phyloP scores from a whole-genome alignment of 2,113 vertebrate species.

The Pantherophis guttatus region DNA sequence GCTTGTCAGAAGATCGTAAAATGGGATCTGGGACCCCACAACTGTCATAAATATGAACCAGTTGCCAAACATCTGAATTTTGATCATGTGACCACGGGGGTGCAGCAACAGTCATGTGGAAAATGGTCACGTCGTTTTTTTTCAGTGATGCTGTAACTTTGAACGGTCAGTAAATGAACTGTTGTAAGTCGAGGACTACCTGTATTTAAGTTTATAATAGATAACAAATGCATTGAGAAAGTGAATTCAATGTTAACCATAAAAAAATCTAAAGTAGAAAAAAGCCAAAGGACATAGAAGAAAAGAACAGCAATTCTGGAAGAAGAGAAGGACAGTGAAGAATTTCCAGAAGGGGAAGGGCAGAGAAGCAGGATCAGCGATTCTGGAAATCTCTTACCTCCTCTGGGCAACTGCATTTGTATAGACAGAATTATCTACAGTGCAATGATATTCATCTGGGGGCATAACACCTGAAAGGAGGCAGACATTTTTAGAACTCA shows the following conservation, averaged over 20 bases:
- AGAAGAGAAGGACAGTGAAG: neutral
- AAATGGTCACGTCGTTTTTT: too few species aligned
- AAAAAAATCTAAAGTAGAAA: neutral
- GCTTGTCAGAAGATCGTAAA: too few species aligned
- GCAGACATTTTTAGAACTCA: neutral
- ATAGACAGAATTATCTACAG: constrained; percentile 86
- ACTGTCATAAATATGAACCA: too few species aligned
- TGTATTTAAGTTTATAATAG: neutral
- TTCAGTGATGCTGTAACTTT: too few species aligned
- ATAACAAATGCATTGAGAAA: neutral
- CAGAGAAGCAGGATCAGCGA: neutral
- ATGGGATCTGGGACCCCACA: too few species aligned
- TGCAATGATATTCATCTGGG: constrained; percentile 86
- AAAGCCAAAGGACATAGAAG: too few species aligned
- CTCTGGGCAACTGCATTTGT: constrained; percentile 85
- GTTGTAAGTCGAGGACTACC: too few species aligned
- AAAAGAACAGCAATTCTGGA: neutral
- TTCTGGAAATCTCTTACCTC: constrained; percentile 69
- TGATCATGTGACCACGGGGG: too few species aligned
- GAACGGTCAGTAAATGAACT: too few species aligned
- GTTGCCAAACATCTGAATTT: too few species aligned
- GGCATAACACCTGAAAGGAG: constrained; percentile 86
- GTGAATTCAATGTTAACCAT: neutral
- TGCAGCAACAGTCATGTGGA: too few species aligned
- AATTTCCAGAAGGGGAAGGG: neutral